phyloP scores from a whole-genome alignment of 2,113 vertebrate species.

The Mesoclemmys tuberculata region DNA sequence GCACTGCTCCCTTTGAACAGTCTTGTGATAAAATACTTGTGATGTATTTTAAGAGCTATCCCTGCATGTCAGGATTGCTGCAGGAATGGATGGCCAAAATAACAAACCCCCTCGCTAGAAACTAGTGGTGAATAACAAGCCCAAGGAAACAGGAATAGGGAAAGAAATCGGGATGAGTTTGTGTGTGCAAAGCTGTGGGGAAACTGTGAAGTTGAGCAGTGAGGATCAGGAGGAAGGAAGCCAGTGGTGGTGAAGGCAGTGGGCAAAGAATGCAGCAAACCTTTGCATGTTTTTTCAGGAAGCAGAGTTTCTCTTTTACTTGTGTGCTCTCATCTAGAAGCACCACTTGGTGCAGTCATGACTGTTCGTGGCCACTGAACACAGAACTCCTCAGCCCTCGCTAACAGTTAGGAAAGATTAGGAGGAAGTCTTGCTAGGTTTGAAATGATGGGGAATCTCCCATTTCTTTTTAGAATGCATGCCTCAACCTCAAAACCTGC shows the following conservation, averaged over 20 bases:
- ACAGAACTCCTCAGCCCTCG: neutral
- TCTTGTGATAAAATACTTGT: neutral
- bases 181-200: neutral
- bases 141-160: neutral
- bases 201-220: neutral
- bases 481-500: neutral
- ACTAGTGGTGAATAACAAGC: fast-evolving
- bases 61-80: neutral
- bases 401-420: neutral
- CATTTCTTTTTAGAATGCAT: neutral
- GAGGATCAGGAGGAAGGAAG: neutral
- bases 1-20: neutral
- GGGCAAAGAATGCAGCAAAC: neutral
- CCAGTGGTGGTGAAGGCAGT: neutral
- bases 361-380: no score
- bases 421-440: no score
- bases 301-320: neutral
- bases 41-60: neutral
- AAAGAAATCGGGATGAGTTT: neutral
- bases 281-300: no score
- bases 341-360: neutral
- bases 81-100: neutral
- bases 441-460: neutral
- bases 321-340: neutral
- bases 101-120: fast-evolving